Evolutionary conservation across 2,888 invertebrate species (phyloP).

Genomic region (Theretra japonica): DNA sequence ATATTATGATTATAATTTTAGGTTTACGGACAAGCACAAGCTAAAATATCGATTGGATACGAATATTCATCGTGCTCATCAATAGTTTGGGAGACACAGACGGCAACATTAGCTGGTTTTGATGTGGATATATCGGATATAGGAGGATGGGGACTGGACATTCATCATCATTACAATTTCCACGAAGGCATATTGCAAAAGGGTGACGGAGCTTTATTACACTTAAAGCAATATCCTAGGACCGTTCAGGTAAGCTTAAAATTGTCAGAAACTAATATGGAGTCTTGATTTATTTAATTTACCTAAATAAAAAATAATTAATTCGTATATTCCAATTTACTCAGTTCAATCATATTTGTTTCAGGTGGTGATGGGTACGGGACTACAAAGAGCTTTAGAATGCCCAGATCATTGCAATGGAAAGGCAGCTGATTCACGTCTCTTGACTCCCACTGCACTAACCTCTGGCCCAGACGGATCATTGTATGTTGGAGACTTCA

Average conservation of each 20-base stretch:
- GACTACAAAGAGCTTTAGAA: conserved; percentile 92
- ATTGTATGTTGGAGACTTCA: conserved; percentile 98
- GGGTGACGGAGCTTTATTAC: conserved; percentile 97
- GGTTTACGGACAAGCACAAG: conserved; percentile 94
- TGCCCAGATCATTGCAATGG: conserved; percentile 95
- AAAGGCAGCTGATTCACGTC: conserved; percentile 92
- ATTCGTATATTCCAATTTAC: too few relatives aligned
- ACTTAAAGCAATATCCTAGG: conserved; percentile 95
- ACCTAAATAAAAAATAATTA: too few relatives aligned
- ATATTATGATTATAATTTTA: conserved; percentile 42
- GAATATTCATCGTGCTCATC: conserved; percentile 94
- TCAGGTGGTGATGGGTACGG: conserved; percentile 96
- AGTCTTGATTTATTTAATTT: not conserved
- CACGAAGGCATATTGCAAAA: conserved; percentile 99
- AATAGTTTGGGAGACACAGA: conserved; percentile 97
- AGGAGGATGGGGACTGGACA: conserved; percentile 98
- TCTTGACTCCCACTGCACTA: conserved; percentile 96
- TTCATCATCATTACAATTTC: conserved; percentile 99
- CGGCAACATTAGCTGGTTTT: conserved; percentile 96
- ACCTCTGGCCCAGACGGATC: conserved; percentile 98
- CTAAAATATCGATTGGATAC: conserved; percentile 96
- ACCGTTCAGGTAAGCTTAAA: conserved; percentile 87
- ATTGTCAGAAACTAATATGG: not conserved
- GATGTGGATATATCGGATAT: conserved; percentile 98
- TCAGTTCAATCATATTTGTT: conserved; percentile 55